Percentiles rank a stretch among this genome's conserved stretches.
Conservation (phyloP, 2,797 vertebrate species). For the Hirundo rustica region DNA sequence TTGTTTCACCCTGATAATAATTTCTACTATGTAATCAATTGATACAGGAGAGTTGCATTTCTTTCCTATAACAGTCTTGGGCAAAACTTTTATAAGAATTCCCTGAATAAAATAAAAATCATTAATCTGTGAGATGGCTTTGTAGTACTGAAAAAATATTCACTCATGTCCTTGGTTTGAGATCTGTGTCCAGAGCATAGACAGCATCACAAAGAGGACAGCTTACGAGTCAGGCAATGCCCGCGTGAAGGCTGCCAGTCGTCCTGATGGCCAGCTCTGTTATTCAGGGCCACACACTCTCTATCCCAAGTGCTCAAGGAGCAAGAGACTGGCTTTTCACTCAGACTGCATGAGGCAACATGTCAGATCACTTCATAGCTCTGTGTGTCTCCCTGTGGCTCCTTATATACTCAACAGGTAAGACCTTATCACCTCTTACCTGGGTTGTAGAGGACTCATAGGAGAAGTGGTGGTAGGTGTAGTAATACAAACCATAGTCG, state of each 20-base stretch:
- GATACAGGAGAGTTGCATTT: background rate
- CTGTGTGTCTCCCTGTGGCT: background rate
- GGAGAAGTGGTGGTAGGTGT: background rate
- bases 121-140: background rate
- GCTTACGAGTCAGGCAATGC: background rate
- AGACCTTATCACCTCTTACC: background rate
- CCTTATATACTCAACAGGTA: background rate
- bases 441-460: background rate
- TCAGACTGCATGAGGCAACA: background rate
- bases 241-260: accelerated
- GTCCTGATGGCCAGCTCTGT: background rate
- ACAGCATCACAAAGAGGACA: too few species aligned
- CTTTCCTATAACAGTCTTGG: background rate
- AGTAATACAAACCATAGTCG: background rate
- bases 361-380: background rate
- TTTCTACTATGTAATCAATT: background rate
- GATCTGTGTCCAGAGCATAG: background rate
- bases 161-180: background rate
- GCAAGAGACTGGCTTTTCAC: background rate
- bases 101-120: background rate
- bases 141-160: background rate
- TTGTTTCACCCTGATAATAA: background rate
- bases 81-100: background rate
- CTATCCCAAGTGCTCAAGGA: background rate
- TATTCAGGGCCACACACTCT: background rate